phyloP scores from a whole-genome alignment of 2,797 vertebrate species.

The Molothrus aeneus region DNA sequence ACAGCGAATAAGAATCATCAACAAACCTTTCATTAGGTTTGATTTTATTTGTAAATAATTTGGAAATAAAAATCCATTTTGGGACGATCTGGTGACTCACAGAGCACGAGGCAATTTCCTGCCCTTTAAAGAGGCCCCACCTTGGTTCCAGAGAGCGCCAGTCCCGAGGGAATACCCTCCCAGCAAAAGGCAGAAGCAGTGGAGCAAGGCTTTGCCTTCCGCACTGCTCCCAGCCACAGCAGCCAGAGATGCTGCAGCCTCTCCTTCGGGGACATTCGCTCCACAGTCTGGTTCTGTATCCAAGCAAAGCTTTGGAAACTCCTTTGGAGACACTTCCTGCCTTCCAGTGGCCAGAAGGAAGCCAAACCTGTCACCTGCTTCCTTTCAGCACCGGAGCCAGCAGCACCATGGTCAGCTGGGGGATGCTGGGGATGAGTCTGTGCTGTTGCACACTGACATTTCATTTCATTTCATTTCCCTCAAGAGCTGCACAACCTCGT shows the following conservation, averaged over 20 bases:
- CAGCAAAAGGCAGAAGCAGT: background rate
- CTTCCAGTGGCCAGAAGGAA: background rate
- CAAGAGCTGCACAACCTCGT: background rate
- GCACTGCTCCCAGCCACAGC: background rate
- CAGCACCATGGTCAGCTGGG: background rate
- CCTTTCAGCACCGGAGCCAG: background rate
- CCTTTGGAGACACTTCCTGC: background rate
- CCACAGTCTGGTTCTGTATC: background rate
- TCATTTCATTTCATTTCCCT: background rate
- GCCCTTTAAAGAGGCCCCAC: conserved; percentile 1
- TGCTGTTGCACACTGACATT: background rate
- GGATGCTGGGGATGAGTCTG: background rate
- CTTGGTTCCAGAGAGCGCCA: background rate
- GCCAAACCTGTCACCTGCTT: background rate
- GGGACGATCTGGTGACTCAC: conserved; percentile 20
- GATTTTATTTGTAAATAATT: conserved; percentile 57
- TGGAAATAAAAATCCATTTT: conserved; percentile 46
- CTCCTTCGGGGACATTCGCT: background rate
- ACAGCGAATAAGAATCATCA: background rate
- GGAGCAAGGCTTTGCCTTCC: background rate
- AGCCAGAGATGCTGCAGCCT: background rate
- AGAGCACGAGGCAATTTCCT: conserved; percentile 21
- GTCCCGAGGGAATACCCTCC: background rate
- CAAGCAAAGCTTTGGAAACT: background rate
- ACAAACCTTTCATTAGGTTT: conserved; percentile 16